Base-by-base conservation (phyloP, 2,113 vertebrate species). In the Penelope pileata region DNA sequence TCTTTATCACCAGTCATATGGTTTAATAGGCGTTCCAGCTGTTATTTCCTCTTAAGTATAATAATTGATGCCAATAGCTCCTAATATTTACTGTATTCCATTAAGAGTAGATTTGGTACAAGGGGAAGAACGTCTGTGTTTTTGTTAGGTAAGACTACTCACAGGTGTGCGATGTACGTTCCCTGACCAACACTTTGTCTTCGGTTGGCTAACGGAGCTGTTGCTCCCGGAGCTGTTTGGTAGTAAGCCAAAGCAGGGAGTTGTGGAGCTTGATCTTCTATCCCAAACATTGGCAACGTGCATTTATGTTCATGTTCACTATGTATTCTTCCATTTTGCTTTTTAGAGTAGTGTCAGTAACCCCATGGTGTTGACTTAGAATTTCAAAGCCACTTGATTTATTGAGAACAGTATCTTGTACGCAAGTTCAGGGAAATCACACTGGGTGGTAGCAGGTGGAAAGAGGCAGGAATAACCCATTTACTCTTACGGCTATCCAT, bases 61-160 rank as follows among this genome's bases (percentile, higher is more conserved):
- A 45, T 72, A 76, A 72, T 77, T 73, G 5, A 54, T 91, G 63
- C 48, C 29, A 50, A 7, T 42, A 77, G 18, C 67, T 83, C 62
- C 72, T 80, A 67, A 27, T 80, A 63, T 54, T 56, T 63, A 1
- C 53, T 72, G 16, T 89, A 27, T 76, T 83, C 58, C 16, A n/a
- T 9, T 83, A 32, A 89, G 76, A 81, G 63, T 86, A 80, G 63
- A 48, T 80, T 59, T 63, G 21, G 67, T 89, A 48, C 38, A 58
- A 43, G 62, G 32, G 50, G 38, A 45, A 82, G 5, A 83, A 5
- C 6, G 27, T 80, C 29, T 53, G 29, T 68, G 14, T 4, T 86
- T 77, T 86, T 53, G 29, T 53, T 53, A 32, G 42, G 26, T 73
- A 64, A 78, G 74, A 82, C n/a, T 53, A 48, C 42, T 88, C 85